These are phyloP conservation scores for Barnardius zonarius DNA, from an alignment of 2,113 vertebrate genomes.

Conservation along the genomic window DNA sequence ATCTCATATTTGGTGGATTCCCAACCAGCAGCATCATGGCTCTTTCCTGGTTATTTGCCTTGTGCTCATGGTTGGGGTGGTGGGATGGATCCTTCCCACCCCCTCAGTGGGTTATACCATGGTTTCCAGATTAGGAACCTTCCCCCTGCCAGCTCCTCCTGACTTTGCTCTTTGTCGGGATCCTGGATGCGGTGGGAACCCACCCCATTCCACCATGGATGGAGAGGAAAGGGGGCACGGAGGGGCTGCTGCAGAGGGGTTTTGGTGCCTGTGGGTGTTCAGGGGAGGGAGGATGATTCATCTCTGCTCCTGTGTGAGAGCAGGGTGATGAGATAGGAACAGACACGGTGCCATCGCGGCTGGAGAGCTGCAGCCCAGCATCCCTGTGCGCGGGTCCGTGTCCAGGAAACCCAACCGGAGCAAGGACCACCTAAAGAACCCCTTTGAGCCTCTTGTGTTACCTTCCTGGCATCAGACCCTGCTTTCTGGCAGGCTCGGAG, in stretches of 20 bases:
- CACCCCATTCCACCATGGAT: fast-evolving
- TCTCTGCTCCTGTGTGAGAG: background rate
- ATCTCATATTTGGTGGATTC: background rate
- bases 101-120: fast-evolving
- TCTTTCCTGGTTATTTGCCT: background rate
- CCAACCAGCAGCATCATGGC: background rate
- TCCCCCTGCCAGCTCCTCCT: background rate
- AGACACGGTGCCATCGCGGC: background rate
- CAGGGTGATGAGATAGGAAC: constrained; percentile 44
- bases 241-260: background rate
- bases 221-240: background rate
- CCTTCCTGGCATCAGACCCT: background rate
- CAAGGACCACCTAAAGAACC: background rate
- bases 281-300: background rate
- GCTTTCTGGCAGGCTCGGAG: fast-evolving
- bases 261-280: background rate
- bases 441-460: background rate
- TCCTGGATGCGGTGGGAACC: fast-evolving
- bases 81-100: background rate
- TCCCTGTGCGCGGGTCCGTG: background rate
- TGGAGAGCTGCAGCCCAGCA: background rate
- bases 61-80: background rate
- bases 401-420: background rate
- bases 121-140: background rate
- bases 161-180: background rate